Evolutionary conservation across 2,797 vertebrate species (phyloP).

Genomic region (Capromys pilorides): DNA sequence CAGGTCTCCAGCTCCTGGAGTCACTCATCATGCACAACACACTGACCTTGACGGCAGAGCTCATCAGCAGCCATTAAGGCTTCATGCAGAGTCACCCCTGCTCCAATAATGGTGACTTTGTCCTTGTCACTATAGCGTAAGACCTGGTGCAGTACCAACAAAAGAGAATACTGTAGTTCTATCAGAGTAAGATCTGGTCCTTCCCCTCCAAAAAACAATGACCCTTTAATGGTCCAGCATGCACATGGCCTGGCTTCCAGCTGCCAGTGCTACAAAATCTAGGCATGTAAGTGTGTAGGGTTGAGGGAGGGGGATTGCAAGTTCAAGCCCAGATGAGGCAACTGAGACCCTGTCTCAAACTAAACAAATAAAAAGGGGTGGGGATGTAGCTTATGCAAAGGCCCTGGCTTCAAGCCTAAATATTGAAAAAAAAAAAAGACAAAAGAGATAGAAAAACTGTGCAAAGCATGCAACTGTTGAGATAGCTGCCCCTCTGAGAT

Average conservation of each 20-base stretch:
- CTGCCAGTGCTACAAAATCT: not conserved
- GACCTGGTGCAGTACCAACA: constrained; percentile 84
- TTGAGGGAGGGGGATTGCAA: not conserved
- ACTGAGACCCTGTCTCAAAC: not conserved
- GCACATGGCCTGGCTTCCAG: not conserved
- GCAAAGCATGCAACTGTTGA: not conserved
- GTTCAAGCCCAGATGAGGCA: not conserved
- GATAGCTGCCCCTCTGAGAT: not conserved
- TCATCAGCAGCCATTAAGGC: constrained; percentile 89
- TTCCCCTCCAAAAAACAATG: not conserved
- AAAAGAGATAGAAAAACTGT: not conserved
- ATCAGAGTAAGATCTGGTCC: not conserved
- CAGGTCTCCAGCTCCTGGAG: not conserved
- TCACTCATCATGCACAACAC: not conserved
- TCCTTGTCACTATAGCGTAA: constrained; percentile 88
- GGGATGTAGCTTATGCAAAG: not conserved
- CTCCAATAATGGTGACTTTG: constrained; percentile 90
- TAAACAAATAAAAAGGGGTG: not conserved
- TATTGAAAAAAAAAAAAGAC: not conserved
- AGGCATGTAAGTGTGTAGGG: not conserved
- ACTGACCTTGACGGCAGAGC: constrained; percentile 89
- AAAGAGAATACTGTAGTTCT: constrained; percentile 22
- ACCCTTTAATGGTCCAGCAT: not conserved
- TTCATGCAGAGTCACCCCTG: constrained; percentile 92
- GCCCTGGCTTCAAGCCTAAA: not conserved